Percentiles rank a stretch among this genome's conserved stretches.
phyloP scores from a whole-genome alignment of 2,888 invertebrate genomes.

The Patella caerulea region DNA sequence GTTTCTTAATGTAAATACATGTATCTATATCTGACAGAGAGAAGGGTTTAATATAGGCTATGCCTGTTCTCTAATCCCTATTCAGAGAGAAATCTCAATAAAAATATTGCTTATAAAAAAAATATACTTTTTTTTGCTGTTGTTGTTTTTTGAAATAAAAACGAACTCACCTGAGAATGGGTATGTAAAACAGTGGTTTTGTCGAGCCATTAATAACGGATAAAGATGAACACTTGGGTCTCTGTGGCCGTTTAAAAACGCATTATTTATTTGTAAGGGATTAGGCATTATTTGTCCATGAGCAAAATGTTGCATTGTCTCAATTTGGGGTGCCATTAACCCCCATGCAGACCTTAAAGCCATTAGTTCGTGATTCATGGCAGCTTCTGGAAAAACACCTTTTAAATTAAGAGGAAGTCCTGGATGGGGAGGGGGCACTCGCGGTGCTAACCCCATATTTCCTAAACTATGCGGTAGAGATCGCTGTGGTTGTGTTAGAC shows the following conservation, averaged over 20 bases:
- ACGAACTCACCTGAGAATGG: conserved; percentile 17
- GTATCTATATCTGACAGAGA: no score
- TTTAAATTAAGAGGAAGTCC: neutral
- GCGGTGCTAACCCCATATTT: neutral
- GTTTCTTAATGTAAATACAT: no score
- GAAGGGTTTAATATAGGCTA: no score
- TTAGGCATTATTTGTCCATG: neutral
- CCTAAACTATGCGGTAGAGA: neutral
- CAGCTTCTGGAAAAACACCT: neutral
- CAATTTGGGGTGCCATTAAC: neutral
- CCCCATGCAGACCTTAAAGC: conserved; percentile 25
- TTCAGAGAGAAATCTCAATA: no score
- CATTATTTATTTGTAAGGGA: neutral
- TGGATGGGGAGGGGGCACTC: conserved; percentile 17
- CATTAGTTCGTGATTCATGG: conserved; percentile 11
- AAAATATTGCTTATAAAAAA: no score
- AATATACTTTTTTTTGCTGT: no score
- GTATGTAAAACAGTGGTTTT: conserved; percentile 18
- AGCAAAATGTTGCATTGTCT: neutral
- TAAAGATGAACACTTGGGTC: conserved; percentile 12
- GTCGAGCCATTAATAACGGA: conserved; percentile 21
- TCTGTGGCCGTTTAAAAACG: neutral
- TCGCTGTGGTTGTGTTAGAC: conserved; percentile 12
- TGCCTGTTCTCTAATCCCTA: no score
- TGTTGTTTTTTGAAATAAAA: no score